Evolutionary conservation across 2,797 vertebrate genomes (phyloP).

Genomic region (Erpetoichthys calabaricus): DNA sequence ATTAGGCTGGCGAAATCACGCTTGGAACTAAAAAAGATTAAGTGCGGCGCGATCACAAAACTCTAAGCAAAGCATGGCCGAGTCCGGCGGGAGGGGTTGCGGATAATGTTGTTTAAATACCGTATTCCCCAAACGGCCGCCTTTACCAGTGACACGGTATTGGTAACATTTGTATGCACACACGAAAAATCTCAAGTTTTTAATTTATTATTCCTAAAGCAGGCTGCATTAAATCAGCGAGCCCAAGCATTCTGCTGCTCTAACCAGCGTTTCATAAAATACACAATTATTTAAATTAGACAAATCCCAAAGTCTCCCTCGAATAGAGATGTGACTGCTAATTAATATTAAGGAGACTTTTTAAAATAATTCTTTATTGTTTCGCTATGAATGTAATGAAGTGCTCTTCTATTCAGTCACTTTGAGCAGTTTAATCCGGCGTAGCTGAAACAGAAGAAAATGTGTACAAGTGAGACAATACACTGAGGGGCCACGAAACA

Average conservation of each 20-base stretch:
- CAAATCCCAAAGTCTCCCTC: too few relatives aligned
- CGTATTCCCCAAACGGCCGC: background rate
- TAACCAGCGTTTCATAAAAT: background rate
- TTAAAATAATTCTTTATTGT: too few relatives aligned
- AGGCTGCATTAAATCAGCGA: background rate
- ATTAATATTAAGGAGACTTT: too few relatives aligned
- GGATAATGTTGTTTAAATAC: conserved; percentile 3
- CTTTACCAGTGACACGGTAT: background rate
- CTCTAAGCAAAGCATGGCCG: background rate
- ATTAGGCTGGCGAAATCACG: conserved; percentile 1
- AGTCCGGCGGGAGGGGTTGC: background rate
- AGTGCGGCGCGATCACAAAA: background rate
- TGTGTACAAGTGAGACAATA: too few relatives aligned
- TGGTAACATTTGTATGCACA: background rate
- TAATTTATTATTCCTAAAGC: background rate
- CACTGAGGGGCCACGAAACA: too few relatives aligned
- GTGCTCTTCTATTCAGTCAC: too few relatives aligned
- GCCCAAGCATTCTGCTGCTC: background rate
- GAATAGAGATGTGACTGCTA: too few relatives aligned
- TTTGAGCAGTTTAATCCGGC: too few relatives aligned
- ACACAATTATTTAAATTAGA: background rate
- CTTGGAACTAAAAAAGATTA: conserved; percentile 2
- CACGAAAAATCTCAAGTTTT: background rate
- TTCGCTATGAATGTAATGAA: too few relatives aligned
- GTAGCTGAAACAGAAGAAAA: too few relatives aligned